Conservation (phyloP, 2,113 vertebrate genomes). For the Coreoperca whiteheadi region DNA sequence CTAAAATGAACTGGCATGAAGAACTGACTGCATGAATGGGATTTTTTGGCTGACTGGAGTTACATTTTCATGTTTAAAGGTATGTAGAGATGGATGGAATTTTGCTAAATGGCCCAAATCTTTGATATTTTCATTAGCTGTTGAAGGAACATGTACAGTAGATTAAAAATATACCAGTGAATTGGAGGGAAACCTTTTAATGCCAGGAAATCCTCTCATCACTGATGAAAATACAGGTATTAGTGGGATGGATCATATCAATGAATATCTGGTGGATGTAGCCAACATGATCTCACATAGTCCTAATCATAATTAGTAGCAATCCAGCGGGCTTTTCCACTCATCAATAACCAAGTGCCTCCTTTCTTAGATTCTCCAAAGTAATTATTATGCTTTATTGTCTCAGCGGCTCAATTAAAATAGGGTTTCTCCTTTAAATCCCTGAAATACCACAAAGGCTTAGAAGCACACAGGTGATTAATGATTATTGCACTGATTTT, state of each 20-base stretch:
- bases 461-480: conserved; percentile 22
- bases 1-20: not conserved
- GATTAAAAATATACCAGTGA: not conserved
- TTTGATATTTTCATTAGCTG: not conserved
- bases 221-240: not conserved
- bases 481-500: conserved; percentile 36
- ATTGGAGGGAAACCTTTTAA: conserved; percentile 2
- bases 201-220: conserved; percentile 6
- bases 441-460: conserved; percentile 33
- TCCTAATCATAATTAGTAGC: conserved; percentile 12
- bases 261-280: conserved; percentile 11
- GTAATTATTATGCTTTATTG: conserved; percentile 34
- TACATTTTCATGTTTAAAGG: not conserved
- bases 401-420: conserved; percentile 30
- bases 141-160: not conserved
- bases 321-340: not conserved
- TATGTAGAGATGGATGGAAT: not conserved
- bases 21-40: not conserved
- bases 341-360: conserved; percentile 3
- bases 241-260: conserved; percentile 9
- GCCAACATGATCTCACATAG: conserved; percentile 9
- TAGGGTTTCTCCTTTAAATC: conserved; percentile 11
- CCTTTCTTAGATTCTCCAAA: conserved; percentile 23
- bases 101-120: not conserved
- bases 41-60: not conserved